phyloP scores from a whole-genome alignment of 2,797 vertebrate genomes.

The Thaleichthys pacificus region DNA sequence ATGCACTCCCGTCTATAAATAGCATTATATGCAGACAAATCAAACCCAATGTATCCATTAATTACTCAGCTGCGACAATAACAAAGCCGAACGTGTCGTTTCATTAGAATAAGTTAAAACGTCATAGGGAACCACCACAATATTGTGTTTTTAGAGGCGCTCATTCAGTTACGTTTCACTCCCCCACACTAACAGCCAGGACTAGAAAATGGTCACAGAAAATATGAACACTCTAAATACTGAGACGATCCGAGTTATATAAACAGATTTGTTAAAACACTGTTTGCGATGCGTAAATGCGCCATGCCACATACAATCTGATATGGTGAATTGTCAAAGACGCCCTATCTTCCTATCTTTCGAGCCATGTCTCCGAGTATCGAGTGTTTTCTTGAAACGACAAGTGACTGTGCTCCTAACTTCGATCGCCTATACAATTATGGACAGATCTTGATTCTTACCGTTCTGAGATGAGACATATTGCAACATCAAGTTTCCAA shows the following conservation, averaged over 20 bases:
- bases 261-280: not conserved
- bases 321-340: constrained; percentile 7
- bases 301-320: not conserved
- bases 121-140: not conserved
- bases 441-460: constrained; percentile 61
- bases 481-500: constrained; percentile 73
- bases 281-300: constrained; percentile 1
- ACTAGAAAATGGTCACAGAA: constrained; percentile 9
- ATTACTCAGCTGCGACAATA: not conserved
- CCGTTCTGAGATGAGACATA: constrained; percentile 75
- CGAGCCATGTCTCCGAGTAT: constrained; percentile 1
- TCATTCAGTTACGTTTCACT: not conserved
- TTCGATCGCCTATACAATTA: constrained; percentile 41
- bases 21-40: not conserved
- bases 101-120: not conserved
- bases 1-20: too few relatives aligned
- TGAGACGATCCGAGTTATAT: constrained; percentile 6
- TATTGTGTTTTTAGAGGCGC: not conserved
- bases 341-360: not conserved
- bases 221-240: not conserved
- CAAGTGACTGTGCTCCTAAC: constrained; percentile 46
- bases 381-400: constrained; percentile 27
- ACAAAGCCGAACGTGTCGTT: not conserved
- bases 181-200: not conserved
- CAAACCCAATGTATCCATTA: not conserved